Evolutionary conservation across 1,140 invertebrate genomes (phyloP).

Genomic region (Drosophila kanapiae): DNA sequence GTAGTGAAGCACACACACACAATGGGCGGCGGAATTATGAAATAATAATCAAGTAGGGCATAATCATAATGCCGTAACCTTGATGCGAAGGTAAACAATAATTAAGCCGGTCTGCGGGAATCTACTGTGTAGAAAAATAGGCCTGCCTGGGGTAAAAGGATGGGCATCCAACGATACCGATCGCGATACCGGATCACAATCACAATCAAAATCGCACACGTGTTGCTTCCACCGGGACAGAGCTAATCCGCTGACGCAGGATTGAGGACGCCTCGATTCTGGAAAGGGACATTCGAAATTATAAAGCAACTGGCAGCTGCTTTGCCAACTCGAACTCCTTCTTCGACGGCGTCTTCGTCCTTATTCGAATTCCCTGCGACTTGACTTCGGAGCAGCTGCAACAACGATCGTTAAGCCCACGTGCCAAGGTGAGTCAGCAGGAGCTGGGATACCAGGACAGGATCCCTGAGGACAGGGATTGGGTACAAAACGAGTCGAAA

Average conservation of each 20-base stretch:
- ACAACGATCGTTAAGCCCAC: constrained; percentile 39
- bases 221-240: constrained; percentile 62
- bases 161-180: constrained; percentile 6
- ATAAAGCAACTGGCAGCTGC: constrained; percentile 49
- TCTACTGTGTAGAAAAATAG: constrained; percentile 3
- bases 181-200: constrained; percentile 32
- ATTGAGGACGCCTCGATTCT: constrained; percentile 28
- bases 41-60: constrained; percentile 76
- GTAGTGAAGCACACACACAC: constrained; percentile 45
- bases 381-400: constrained; percentile 46
- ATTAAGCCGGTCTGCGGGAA: constrained; percentile 54
- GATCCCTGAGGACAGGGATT: constrained; percentile 27
- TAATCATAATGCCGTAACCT: constrained; percentile 76
- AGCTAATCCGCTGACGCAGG: constrained; percentile 52
- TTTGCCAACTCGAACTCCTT: constrained; percentile 8
- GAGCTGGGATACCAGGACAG: constrained; percentile 22
- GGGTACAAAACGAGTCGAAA: constrained; percentile 23
- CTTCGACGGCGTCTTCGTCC: constrained; percentile 22
- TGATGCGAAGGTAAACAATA: constrained; percentile 77
- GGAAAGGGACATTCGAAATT: constrained; percentile 42
- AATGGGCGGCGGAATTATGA: constrained; percentile 63
- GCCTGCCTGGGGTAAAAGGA: constrained; percentile 5
- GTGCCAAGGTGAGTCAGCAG: constrained; percentile 74
- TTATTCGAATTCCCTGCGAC: constrained; percentile 21
- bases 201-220: constrained; percentile 44